Evolutionary conservation across 2,797 vertebrate species (phyloP), one percentile per base, ranked within the genome.

Genomic region (Agapornis canus): DNA sequence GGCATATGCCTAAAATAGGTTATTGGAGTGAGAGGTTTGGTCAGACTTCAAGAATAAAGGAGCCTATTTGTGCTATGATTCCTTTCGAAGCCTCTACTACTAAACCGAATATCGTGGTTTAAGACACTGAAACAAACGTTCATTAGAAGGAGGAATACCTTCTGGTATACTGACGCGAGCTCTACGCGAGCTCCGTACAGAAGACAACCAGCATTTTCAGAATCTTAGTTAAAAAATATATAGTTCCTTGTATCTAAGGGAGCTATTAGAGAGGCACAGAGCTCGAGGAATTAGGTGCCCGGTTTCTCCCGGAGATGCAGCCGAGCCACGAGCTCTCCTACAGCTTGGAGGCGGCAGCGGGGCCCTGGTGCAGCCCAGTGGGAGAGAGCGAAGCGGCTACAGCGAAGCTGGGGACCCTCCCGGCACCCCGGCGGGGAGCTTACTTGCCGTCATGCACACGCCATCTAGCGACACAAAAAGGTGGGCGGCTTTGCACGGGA

Each of bases 391-490:
- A 45, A 29, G 21, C 18, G 18, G 9, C 3, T 35, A 22, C 45
- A 18, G 22, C 39, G 13, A 9, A 56, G 21, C n/a, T 22, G 54
- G 54, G n/a, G 21, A 56, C 9, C 21, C 54, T 23, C 43, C 37
- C 18, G 1, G 61, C 27, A 22, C 26, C 45, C 42, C 59, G 82
- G 31, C 35, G 29, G 37, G 31, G 70, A 69, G 91, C 90, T 35
- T 96, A 42, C 92, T 96, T 85, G 80, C 96, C 97, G 91, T 96
- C 97, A 91, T 88, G 90, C 87, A 7, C 65, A 1, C 96, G 97
- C 98, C 98, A 98, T 95, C 98, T 98, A 97, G 97, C 92, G 98
- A 82, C 82, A n/a, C 32, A 75, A 48, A 39, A 26, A 25, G 71
- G 66, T 23, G 31, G 71, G 48, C 40, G 86, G 71, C 83, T 95